Base-by-base conservation (phyloP, 2,113 vertebrate genomes). In the Phrynosoma platyrhinos region DNA sequence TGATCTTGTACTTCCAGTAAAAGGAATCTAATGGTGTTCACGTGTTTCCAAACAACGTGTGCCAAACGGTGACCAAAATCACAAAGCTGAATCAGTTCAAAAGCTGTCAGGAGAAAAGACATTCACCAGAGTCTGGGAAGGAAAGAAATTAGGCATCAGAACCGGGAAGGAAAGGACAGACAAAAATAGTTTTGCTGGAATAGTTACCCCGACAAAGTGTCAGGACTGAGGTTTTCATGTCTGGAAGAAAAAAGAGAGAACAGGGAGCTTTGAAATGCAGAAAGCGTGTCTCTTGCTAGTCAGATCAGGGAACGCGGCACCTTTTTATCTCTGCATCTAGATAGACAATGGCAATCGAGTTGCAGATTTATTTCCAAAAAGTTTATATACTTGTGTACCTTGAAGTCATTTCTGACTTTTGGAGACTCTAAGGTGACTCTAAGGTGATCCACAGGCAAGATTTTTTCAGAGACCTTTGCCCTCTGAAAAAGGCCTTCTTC, bases 161-260 rank as follows among this genome's bases (percentile, higher is more conserved):
- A 27, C 32, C 23, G 36, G 69, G 71, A 25, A 58, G 79, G 79
- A 62, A 82, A n/a, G 36, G 68, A n/a, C 53, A 13, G 27, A 25
- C 71, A 42, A 75, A 81, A 87, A 87, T 82, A 82, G 79, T 82
- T 47, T 10, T 1, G 27, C 27, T 82, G 79, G 42, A 42, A 47
- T 13, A 6, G 5, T 58, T 23, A n/a, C 42, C 68, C 42, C 36
- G 32, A 58, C 83, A 84, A 18, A 75, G 21, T 84, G 83, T 84
- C 69, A 75, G 30, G 12, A 13, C 6, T 32, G 82, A 84, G 82
- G 55, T 53, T 84, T 58, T 75, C 83, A 84, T 75, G 4, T 36
- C 23, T 36, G 53, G 32, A 36, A 74, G 83, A 84, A 84, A 32
- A 36, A 3, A 47, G 47, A 47, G 47, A 47, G 47, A 47, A 47